Base-by-base conservation (phyloP, 2,113 vertebrate genomes). In the Lynx canadensis region DNA sequence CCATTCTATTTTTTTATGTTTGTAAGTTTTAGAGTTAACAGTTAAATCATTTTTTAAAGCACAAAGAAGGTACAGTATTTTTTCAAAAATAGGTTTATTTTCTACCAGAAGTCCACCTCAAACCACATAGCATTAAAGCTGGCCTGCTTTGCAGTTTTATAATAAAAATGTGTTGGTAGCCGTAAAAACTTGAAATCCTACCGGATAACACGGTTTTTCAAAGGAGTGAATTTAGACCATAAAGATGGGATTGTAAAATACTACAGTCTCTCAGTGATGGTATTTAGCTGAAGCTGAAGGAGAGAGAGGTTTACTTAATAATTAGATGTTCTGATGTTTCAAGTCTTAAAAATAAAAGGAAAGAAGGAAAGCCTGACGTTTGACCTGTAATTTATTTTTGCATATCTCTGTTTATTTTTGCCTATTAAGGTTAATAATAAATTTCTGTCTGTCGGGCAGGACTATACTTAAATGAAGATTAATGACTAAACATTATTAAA, bases 381-480 rank as follows among this genome's bases (percentile, higher is more conserved):
- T 68, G 50, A 33, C 14, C 38, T 69, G 14, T 14, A 89, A 74
- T 50, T 96, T 94, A 97, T 89, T 85, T 94, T 76, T 94, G 8
- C 50, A 1, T 79, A 73, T 89, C 74, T 94, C 6, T 87, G 31
- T 89, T 68, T 87, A 1, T 45, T 92, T 97, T 79, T 93, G 68
- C 48, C 95, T 89, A 74, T 65, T 74, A 71, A 79, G 15, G 33
- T 94, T 93, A 92, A 93, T 97, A 74, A 81, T 96, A 90, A 89
- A 87, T 91, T 96, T 76, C 29, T 81, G 0, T 86, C 63, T 94
- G 57, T 94, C 83, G 66, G 10, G 19, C 4, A 81, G 52, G 41
- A 94, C 91, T 94, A 66, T 91, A 4, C 88, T 69, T 95, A 92
- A 92, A 89, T 97, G 90, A 93, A 94, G 92, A 98, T 95, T 97